Conservation (phyloP, 2,888 invertebrate genomes). For the Cheilosia urbana region DNA sequence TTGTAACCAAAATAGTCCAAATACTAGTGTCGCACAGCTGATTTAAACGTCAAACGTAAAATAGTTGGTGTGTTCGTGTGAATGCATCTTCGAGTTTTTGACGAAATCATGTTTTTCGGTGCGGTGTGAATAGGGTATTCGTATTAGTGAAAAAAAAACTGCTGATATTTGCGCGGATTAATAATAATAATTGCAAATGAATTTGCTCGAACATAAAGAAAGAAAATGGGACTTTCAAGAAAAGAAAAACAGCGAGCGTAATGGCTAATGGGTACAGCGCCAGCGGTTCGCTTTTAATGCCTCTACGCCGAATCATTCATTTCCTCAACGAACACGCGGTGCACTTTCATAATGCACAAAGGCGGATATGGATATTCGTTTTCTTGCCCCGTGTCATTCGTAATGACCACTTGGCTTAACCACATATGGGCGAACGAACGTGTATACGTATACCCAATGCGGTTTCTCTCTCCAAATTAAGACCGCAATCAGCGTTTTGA, state of each 20-base stretch:
- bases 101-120: too few species aligned
- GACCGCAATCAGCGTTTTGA: slow-evolving; percentile 58
- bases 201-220: too few species aligned
- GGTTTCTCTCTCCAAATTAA: slow-evolving; percentile 53
- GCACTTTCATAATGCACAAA: slow-evolving; percentile 67
- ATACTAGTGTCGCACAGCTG: too few species aligned
- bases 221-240: background rate
- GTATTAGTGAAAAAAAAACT: too few species aligned
- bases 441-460: slow-evolving; percentile 17
- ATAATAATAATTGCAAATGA: too few species aligned
- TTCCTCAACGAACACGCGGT: slow-evolving; percentile 42
- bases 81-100: too few species aligned
- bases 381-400: slow-evolving; percentile 60
- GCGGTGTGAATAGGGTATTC: too few species aligned
- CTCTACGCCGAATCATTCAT: background rate
- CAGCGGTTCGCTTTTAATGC: background rate
- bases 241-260: slow-evolving; percentile 2
- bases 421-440: slow-evolving; percentile 47
- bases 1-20: too few species aligned
- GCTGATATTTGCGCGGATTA: too few species aligned
- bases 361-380: slow-evolving; percentile 58
- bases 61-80: too few species aligned
- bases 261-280: slow-evolving; percentile 5
- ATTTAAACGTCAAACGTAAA: too few species aligned
- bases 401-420: slow-evolving; percentile 61